Base-by-base conservation (phyloP, 2,797 vertebrate genomes). In the Spatula clypeata region DNA sequence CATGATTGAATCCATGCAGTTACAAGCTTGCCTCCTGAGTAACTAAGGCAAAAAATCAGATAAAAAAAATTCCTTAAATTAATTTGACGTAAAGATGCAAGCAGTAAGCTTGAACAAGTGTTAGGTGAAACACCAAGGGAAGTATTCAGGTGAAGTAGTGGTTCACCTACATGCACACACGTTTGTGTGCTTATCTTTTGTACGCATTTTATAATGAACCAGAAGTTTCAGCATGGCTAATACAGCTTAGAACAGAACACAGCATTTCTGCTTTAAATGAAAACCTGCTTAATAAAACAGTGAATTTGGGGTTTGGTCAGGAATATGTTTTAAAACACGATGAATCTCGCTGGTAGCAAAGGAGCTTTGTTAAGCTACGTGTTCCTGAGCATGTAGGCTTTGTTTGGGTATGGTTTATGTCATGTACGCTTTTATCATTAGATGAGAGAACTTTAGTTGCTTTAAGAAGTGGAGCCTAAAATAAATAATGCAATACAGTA, bases 31-130 rank as follows among this genome's bases (percentile, higher is more conserved):
- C 45, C 71, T 87, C 60, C 74, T 65, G 71, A 85, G 64, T 55
- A 81, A 73, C 67, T 3, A 49, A 92, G 77, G 88, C 92, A 95
- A 80, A 92, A 94, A 83, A 27, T 80, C 32, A 67, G 45, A 87
- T 73, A 60, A 86, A 91, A 91, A 90, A 7, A 2, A 0, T 36
- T 27, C 60, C 24, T 76, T 64, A 60, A 92, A 47, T 64, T 62
- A 95, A 91, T 36, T 29, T 83, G 57, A 21, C 42, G 51, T 36
- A 47, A 79, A 84, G 74, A 44, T 32, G 20, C 8, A 23, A 69
- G 36, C 64, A 80, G 64, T 64, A 91, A 16, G 65, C 74, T 74
- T 71, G 55, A 82, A 51, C 42, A 18, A 70, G 20, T 31, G 85
- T 87, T 60, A 76, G 44, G 54, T 81, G 27, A 61, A 38, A 1